Evolutionary conservation across 2,888 invertebrate genomes (phyloP).

Genomic region (Yponomeuta sedellus): DNA sequence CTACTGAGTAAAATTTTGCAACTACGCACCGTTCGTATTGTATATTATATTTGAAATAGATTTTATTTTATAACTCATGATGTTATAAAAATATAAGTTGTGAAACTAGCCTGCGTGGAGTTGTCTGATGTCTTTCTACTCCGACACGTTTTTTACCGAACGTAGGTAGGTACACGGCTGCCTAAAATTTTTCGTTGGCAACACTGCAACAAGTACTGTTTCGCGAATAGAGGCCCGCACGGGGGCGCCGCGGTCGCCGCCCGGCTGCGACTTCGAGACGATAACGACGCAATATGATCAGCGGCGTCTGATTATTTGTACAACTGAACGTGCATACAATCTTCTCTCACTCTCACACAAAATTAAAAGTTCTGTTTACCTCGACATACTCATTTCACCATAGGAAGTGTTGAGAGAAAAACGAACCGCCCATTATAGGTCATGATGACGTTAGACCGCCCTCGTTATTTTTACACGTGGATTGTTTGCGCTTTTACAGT

Average conservation of each 20-base stretch:
- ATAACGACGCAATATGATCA: constrained; percentile 14
- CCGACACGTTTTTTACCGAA: no score
- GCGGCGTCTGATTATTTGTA: constrained; percentile 18
- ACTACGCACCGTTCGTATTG: no score
- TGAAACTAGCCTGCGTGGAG: no score
- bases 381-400: not conserved
- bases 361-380: not conserved
- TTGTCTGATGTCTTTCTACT: no score
- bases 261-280: constrained; percentile 21
- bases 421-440: not conserved
- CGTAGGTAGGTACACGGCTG: not conserved
- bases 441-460: not conserved
- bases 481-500: constrained; percentile 4
- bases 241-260: constrained; percentile 44
- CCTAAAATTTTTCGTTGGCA: not conserved
- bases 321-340: constrained; percentile 5
- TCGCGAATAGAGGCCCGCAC: constrained; percentile 60
- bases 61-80: no score
- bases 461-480: not conserved
- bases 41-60: no score
- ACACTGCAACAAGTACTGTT: constrained; percentile 69
- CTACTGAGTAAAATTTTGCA: no score
- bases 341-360: not conserved
- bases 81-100: no score
- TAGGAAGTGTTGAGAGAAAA: not conserved